Evolutionary conservation across 2,797 vertebrate genomes (phyloP), one percentile per base, ranked within the genome.

Genomic region (Pygocentrus nattereri): DNA sequence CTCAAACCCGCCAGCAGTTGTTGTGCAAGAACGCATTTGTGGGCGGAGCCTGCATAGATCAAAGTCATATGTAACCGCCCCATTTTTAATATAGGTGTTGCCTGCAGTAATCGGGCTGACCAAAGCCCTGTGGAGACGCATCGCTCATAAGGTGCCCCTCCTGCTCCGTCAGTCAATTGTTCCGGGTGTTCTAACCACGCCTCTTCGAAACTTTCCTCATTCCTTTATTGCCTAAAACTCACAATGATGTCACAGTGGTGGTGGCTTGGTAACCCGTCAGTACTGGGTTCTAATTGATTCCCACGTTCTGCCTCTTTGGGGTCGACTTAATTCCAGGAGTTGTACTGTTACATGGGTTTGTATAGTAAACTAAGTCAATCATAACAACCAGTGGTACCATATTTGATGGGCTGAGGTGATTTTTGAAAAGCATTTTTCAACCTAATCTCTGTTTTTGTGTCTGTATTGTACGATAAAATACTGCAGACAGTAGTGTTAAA

Each of bases 41-140:
- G 5, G 58, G 58, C 23, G 15, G 58, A 27, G 58, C 23, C 15
- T 27, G 44, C 13, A 52, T 0, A 21, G 50, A 19, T 74, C 50
- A 47, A 23, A 47, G 58, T 50, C 12, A 19, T 84, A 76, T 81
- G 61, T 88, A 84, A 79, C 73, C 34, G 41, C 61, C 67, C 54
- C 54, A 59, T 78, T 87, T 83, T 84, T 85, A 78, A 82, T 80
- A 38, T 86, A 90, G 85, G 84, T 78, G 77, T 71, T 74, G 78
- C 74, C 65, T 50, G 52, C 71, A 23, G 23, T 79, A 11, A 68
- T 64, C 31, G 83, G 76, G 73, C 82, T 87, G 54, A 82, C 82
- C 69, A 81, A 72, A 72, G 62, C 77, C 54, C 76, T 67, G 50
- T 81, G 81, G 82, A 84, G 81, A 80, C 85, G 80, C 16, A 58